Conservation (phyloP, 37 sponge, comb jelly and placozoan genomes). For the Sycon ciliatum region DNA sequence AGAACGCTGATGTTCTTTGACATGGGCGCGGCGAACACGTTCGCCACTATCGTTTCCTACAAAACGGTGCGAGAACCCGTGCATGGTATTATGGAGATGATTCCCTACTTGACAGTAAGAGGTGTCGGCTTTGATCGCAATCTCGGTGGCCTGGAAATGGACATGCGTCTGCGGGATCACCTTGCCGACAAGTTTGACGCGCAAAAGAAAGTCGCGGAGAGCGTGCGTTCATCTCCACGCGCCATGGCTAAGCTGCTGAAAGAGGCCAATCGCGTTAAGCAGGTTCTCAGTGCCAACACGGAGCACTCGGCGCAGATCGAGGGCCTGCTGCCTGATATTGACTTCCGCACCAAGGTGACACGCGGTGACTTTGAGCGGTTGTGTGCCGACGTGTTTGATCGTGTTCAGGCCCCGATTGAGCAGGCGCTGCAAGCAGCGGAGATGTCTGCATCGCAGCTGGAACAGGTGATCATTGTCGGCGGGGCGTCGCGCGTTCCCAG, state of each 20-base stretch:
- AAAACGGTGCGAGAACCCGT: conserved; percentile 55
- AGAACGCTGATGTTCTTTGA: conserved; percentile 73
- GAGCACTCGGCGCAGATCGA: conserved; percentile 76
- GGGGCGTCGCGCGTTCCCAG: conserved; percentile 84
- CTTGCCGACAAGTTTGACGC: conserved; percentile 61
- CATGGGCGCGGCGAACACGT: conserved; percentile 69
- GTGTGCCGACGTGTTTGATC: conserved; percentile 69
- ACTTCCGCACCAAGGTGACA: conserved; percentile 65
- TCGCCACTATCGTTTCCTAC: conserved; percentile 59
- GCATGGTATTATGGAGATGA: conserved; percentile 29
- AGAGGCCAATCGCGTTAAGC: conserved; percentile 83
- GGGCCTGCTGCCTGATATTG: conserved; percentile 70
- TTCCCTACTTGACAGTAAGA: conserved; percentile 65
- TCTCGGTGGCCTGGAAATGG: conserved; percentile 84
- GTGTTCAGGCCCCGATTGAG: conserved; percentile 47
- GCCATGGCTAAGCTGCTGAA: conserved; percentile 96
- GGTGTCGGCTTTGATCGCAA: conserved; percentile 57
- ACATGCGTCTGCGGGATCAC: conserved; percentile 60
- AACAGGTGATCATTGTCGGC: conserved; percentile 75
- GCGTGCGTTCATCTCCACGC: no score
- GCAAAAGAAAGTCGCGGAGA: no score
- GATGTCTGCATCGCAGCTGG: conserved; percentile 65
- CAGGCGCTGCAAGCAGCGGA: conserved; percentile 70
- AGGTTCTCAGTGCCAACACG: conserved; percentile 86
- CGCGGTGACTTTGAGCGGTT: conserved; percentile 72